Conservation (phyloP, 2,797 vertebrate species). For the Sphaeramia orbicularis region DNA sequence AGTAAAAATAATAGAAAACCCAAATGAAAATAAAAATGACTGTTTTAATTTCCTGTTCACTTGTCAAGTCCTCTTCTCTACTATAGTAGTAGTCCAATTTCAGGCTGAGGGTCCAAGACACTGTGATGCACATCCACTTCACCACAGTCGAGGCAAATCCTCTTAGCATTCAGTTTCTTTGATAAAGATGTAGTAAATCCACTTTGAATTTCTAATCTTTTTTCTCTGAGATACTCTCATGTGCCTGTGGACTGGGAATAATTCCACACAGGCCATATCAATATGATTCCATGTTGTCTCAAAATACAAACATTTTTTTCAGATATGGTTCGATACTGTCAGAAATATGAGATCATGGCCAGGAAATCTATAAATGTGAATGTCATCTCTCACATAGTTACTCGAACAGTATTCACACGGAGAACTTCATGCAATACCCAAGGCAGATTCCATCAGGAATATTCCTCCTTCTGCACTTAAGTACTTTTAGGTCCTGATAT, state of each 20-base stretch:
- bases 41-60: conserved; percentile 63
- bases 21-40: conserved; percentile 78
- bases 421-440: conserved; percentile 81
- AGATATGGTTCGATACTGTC: conserved; percentile 64
- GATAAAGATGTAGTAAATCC: conserved; percentile 65
- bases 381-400: conserved; percentile 66
- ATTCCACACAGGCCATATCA: conserved; percentile 52
- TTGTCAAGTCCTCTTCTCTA: conserved; percentile 62
- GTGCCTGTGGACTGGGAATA: conserved; percentile 43
- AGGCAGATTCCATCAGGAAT: conserved; percentile 47
- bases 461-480: conserved; percentile 32
- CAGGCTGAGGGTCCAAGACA: conserved; percentile 67
- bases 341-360: conserved; percentile 64
- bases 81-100: conserved; percentile 70
- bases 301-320: conserved; percentile 53
- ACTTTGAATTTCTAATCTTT: conserved; percentile 59
- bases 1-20: conserved; percentile 80
- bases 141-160: conserved; percentile 65
- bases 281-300: conserved; percentile 46
- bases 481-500: conserved; percentile 57
- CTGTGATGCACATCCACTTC: conserved; percentile 67
- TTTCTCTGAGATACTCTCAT: conserved; percentile 38
- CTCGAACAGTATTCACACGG: conserved; percentile 80
- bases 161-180: conserved; percentile 62
- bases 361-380: conserved; percentile 50